Evolutionary conservation across 30 jellyfish, hydroid and myxozoan genomes (phyloP).

Genomic region (Cassiopea andromeda): DNA sequence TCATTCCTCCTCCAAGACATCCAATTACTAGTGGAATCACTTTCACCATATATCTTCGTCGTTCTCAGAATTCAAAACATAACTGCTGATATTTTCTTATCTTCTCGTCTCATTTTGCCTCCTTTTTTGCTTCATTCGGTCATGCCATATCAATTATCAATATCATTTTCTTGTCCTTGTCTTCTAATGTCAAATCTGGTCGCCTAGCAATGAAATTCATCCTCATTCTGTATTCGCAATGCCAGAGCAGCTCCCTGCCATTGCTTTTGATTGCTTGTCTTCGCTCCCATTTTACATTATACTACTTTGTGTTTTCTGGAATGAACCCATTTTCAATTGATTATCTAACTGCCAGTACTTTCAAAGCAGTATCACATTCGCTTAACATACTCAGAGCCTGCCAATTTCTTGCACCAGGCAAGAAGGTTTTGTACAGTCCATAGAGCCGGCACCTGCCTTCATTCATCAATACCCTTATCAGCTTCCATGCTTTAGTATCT

Average conservation of each 20-base stretch:
- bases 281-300: constrained; percentile 43
- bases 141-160: background rate
- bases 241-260: constrained; percentile 29
- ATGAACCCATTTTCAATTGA: constrained; percentile 27
- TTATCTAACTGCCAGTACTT: constrained; percentile 50
- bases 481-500: background rate
- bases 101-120: constrained; percentile 13
- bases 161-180: background rate
- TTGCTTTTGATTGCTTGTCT: constrained; percentile 13
- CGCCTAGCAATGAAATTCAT: constrained; percentile 19
- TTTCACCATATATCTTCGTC: background rate
- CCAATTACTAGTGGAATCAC: constrained; percentile 19
- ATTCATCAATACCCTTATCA: background rate
- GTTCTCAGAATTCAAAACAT: constrained; percentile 22
- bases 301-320: constrained; percentile 52
- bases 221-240: constrained; percentile 45
- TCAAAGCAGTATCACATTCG: constrained; percentile 38
- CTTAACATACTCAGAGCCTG: constrained; percentile 43
- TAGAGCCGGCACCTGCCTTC: background rate
- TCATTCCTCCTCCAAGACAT: constrained; percentile 39
- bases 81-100: constrained; percentile 34
- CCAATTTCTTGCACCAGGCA: constrained; percentile 34
- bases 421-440: constrained; percentile 12
- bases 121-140: constrained; percentile 32
- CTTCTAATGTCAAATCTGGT: constrained; percentile 16